Evolutionary conservation across 2,888 invertebrate species (phyloP).

Genomic region (Harpagoxenus sublaevis): DNA sequence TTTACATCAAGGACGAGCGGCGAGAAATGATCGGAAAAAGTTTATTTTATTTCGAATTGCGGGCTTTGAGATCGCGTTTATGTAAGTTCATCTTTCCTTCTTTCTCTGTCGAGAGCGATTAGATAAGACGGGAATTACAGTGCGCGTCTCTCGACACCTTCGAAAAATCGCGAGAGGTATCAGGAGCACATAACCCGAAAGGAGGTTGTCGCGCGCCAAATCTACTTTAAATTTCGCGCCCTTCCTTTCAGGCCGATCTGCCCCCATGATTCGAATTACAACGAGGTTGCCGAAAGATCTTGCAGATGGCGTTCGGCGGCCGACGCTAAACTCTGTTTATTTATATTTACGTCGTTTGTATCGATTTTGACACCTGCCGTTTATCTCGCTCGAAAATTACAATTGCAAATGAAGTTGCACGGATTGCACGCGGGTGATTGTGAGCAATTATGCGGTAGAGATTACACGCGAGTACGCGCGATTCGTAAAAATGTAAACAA

Average conservation of each 20-base stretch:
- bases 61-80: no score
- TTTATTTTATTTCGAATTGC: no score
- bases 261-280: neutral
- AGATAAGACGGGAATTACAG: neutral
- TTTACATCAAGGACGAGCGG: no score
- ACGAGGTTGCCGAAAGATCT: neutral
- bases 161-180: neutral
- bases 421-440: neutral
- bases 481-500: neutral
- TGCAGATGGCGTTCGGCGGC: conserved; percentile 1
- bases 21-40: no score
- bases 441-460: conserved; percentile 3
- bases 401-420: neutral
- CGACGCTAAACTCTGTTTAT: conserved; percentile 15
- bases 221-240: no score
- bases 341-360: conserved; percentile 16
- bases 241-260: neutral
- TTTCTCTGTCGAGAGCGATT: neutral
- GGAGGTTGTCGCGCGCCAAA: neutral
- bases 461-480: neutral
- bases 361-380: conserved; percentile 16
- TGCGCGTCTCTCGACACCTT: neutral
- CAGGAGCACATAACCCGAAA: neutral
- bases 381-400: neutral
- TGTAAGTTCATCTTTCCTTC: neutral